Evolutionary conservation across 2,797 vertebrate genomes (phyloP).

Genomic region (Sebastes alutus): DNA sequence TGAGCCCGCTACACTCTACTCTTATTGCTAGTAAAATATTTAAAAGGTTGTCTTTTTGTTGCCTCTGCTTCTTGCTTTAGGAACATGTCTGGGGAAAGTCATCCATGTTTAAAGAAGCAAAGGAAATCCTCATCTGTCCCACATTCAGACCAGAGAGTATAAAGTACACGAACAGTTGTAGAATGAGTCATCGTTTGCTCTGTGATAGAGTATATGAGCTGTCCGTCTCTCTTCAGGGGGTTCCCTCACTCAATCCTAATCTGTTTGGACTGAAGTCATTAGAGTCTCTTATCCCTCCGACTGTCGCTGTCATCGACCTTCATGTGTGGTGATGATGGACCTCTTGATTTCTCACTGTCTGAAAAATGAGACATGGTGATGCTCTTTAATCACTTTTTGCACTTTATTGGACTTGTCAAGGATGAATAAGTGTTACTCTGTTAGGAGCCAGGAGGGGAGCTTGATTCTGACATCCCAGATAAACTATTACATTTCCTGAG

Average conservation of each 20-base stretch:
- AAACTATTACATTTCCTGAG: not conserved
- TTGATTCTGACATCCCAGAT: not conserved
- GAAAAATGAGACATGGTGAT: not conserved
- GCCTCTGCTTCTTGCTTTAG: not conserved
- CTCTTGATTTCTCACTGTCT: not conserved
- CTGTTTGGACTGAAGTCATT: slow-evolving; percentile 7
- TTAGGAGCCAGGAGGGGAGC: not conserved
- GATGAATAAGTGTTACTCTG: not conserved
- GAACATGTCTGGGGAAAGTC: not conserved
- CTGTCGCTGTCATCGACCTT: not conserved
- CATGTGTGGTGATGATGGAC: not conserved
- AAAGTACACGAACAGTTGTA: not conserved
- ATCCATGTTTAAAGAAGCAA: not conserved
- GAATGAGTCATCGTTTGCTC: not conserved
- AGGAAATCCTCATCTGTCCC: not conserved
- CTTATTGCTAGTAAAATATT: not conserved
- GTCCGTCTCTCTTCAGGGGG: not conserved
- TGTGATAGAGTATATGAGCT: not conserved
- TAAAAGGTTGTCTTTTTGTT: no score
- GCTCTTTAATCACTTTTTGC: not conserved
- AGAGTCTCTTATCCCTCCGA: not conserved
- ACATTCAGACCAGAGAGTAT: not conserved
- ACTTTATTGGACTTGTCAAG: not conserved
- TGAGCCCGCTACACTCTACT: no score
- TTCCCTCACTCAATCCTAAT: not conserved